Percentiles rank a stretch among this genome's conserved stretches.
These are phyloP conservation scores for Drosophila sucinea DNA, from an alignment of 1,140 invertebrate species.

Conservation along the genomic window DNA sequence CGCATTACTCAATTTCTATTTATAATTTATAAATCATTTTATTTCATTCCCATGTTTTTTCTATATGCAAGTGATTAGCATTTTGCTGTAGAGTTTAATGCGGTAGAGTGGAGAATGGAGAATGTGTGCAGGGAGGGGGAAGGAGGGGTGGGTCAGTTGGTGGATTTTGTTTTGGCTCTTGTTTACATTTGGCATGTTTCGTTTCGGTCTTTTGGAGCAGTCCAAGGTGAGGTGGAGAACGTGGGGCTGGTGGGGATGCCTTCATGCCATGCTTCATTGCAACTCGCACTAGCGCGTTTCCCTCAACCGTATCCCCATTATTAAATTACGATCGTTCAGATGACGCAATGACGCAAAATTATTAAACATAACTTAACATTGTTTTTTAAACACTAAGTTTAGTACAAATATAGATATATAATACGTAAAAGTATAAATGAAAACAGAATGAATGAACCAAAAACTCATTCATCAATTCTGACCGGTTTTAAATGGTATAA, in stretches of 20 bases:
- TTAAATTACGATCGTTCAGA: constrained; percentile 6
- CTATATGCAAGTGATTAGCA: constrained; percentile 6
- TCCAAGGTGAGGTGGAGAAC: not conserved
- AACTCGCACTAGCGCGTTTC: not conserved
- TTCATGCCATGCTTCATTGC: not conserved
- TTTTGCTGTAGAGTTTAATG: constrained; percentile 4
- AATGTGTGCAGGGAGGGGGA: not conserved
- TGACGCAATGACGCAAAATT: constrained; percentile 30
- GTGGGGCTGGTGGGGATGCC: not conserved
- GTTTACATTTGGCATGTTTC: constrained; percentile 10
- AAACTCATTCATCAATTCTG: no score
- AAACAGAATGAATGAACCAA: no score
- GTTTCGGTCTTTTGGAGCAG: constrained; percentile 3
- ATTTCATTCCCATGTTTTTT: not conserved
- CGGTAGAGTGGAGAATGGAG: not conserved
- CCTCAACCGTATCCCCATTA: constrained; percentile 1
- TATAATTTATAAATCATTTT: constrained; percentile 28
- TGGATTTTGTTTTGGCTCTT: not conserved
- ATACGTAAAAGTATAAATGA: no score
- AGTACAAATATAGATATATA: no score
- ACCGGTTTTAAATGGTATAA: no score
- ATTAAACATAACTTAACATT: no score
- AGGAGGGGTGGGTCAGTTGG: not conserved
- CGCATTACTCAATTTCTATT: constrained; percentile 45
- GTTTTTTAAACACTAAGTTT: no score